Base-by-base conservation (phyloP, 64 coral and sea anemone genomes). In the Porites lutea region DNA sequence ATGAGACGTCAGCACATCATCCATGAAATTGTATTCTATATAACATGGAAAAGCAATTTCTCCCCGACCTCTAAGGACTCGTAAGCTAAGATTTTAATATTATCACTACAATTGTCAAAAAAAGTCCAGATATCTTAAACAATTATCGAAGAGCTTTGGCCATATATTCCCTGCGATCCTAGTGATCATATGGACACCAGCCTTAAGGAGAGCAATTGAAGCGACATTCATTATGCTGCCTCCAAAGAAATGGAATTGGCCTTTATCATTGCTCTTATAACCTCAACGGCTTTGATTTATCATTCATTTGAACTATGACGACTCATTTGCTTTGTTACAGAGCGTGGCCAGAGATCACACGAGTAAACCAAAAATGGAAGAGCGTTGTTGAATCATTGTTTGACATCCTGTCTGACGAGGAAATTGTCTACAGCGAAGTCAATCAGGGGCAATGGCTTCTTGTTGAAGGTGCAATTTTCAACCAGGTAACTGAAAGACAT, bases 351-450 rank as follows among this genome's bases (percentile, higher is more conserved):
- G 79, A 92, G 82, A 3, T 90, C 2, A 65, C 8, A 3, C 20
- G 64, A 74, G 85, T 98, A 6, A 79, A 88, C 15, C 79, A 79
- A 49, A 94, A 95, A 68, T 98, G 93, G 96, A 89, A 80, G 13
- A 62, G 37, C 8, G 82, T 92, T 68, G 20, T 89, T 15, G 45
- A 95, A 47, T 51, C 64, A 43, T 90, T 92, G 22, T 77, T 92
- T 52, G 0, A 87, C 15, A 74, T 65, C 66, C 48, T 98, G 8
- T 72, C 93, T 20, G 7, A 62, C 11, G 61, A 82, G 14, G 52
- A 89, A 60, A 51, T 95, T 4, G 59, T 95, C 2, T 86, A 86
- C 81, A 98, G 80, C 48, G 21, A 69, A 65, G 93, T 82, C 1
- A 48, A 71, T 59, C 82, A 87, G 4, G 90, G 86, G 44, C 72